Evolutionary conservation across 2,113 vertebrate species (phyloP), one percentile per base, ranked within the genome.

Genomic region (Percina caprodes): DNA sequence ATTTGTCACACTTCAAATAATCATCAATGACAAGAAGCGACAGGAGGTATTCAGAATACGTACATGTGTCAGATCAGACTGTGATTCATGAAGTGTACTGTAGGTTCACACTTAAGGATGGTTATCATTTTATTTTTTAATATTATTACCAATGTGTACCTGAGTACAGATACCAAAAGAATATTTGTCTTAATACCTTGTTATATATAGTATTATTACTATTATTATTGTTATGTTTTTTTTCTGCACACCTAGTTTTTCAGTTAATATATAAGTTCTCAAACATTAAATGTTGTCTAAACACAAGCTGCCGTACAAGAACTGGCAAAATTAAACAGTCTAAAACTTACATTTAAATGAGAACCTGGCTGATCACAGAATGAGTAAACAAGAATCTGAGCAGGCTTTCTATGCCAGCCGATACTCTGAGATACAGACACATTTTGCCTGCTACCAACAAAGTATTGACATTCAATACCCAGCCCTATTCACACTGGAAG

Each of bases 11-110:
- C 1, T 18, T 90, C 30, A 81, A 71, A 79, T 75, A 69, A 82
- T 75, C 69, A 66, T 81, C 75, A 74, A 26, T 69, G 74, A 71
- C 52, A 82, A 76, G 69, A 85, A 72, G 82, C 71, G 56, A 84
- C 63, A 81, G 45, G 78, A 86, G 67, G 69, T 56, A 65, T 89
- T 72, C 66, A 56, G 59, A 74, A 55, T 62, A 63, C 81, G 66
- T 80, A 3, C 18, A 35, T 62, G 69, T 49, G 48, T 65, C 69
- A 35, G 58, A 18, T 80, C 15, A 46, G 39, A 30, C 24, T 48
- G 68, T 62, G 35, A 77, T 2, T 67, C 54, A 72, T 83, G 19
- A 65, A 1, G 21, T 33, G 21, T 24, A 16, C 12, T 69, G 52
- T 39, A 16, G 6, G 56, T 67, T 82, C 55, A 51, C 18, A 49